Evolutionary conservation across 2,888 invertebrate genomes (phyloP), one percentile per base, ranked within the genome.

Genomic region (Deroplatys truncata): DNA sequence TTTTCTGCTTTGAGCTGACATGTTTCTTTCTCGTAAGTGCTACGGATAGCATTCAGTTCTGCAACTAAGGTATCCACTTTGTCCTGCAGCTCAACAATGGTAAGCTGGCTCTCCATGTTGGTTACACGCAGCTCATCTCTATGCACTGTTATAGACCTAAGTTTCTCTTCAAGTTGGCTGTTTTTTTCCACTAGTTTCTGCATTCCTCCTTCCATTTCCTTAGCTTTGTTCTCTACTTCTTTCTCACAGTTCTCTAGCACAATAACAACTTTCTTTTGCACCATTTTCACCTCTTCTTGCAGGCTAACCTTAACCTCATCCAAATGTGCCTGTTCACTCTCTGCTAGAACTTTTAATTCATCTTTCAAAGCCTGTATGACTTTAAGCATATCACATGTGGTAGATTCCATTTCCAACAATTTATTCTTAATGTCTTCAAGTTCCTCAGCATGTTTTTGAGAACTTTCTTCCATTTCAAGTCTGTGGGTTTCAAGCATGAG

Each of bases 41-140:
- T 83, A 15, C 35, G 82, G 5, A 49, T 82, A 28, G 87, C 35
- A 72, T 89, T 89, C 20, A 85, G 25, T 49, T 90, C 90, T 28
- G 90, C 35, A 31, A 88, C 86, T n/a, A 90, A 31, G 20, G 85
- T 82, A 85, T 90, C 90, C 15, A 90, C 28, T 25, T 90, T 90
- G 29, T 91, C 90, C n/a, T 91, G 90, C n/a, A 90, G 83, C 9
- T 90, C 90, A 13, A 89, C 90, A 85, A 91, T 88, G 1, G 90
- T 89, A 16, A 90, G n/a, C 31, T 90, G 87, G 16, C 90, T 56
- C 28, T 91, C 91, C 35, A 90, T 43, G 82, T 91, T 89, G 20
- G 88, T 88, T 15, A 90, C 84, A 56, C 88, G 86, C 49, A 91
- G 86, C 29, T 90, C 90, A 86, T 91, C 90, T 31, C 86, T 28